Evolutionary conservation across 2,888 invertebrate genomes (phyloP).

Genomic region (Rhingia rostrata): DNA sequence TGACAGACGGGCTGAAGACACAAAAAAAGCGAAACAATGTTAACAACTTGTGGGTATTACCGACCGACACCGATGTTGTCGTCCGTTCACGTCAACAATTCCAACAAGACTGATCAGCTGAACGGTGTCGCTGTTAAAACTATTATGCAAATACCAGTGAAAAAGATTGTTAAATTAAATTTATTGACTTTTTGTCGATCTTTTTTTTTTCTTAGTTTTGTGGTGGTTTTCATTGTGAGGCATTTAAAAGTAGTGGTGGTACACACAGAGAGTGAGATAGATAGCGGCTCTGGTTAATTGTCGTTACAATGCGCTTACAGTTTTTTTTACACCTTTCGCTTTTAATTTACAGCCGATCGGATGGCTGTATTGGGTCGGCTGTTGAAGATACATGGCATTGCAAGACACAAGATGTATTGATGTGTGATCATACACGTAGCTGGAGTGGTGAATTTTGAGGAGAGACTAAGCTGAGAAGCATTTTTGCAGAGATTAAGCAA

Average conservation of each 20-base stretch:
- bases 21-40: constrained; percentile 5
- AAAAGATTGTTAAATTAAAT: constrained; percentile 70
- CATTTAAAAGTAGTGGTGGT: constrained; percentile 4
- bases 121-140: constrained; percentile 80
- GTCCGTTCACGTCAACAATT: constrained; percentile 81
- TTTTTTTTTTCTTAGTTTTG: constrained; percentile 26
- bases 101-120: constrained; percentile 81
- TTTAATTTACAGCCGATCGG: constrained; percentile 33
- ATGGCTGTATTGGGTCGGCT: constrained; percentile 21
- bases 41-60: constrained; percentile 45
- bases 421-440: not conserved
- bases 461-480: constrained; percentile 23
- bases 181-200: constrained; percentile 61
- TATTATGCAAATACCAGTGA: constrained; percentile 73
- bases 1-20: constrained; percentile 1
- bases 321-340: constrained; percentile 54
- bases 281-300: constrained; percentile 10
- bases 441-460: constrained; percentile 44
- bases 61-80: constrained; percentile 44
- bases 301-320: constrained; percentile 54
- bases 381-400: not conserved
- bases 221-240: not conserved
- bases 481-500: constrained; percentile 20
- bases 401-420: not conserved
- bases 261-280: constrained; percentile 21